These are phyloP conservation scores for Agriopis leucophaearia DNA, from an alignment of 2,888 invertebrate species.

Conservation along the genomic window DNA sequence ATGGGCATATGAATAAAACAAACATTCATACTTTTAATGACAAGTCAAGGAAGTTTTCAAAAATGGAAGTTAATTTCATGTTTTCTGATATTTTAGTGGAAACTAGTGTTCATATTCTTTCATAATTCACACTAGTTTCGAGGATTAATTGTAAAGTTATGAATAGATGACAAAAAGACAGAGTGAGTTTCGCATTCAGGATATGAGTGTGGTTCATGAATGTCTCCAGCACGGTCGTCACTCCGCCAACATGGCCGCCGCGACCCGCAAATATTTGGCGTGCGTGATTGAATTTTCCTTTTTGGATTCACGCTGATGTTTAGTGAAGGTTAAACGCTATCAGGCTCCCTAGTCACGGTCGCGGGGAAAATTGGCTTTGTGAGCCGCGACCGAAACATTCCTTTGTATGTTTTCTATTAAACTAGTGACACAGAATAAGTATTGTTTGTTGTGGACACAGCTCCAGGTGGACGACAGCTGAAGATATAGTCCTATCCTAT, in stretches of 20 bases:
- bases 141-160: too few relatives aligned
- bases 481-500: too few relatives aligned
- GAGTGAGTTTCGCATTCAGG: too few relatives aligned
- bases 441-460: too few relatives aligned
- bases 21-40: too few relatives aligned
- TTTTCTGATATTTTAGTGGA: too few relatives aligned
- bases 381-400: background rate
- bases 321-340: slow-evolving; percentile 31
- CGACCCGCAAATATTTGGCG: slow-evolving; percentile 42
- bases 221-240: background rate
- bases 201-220: background rate
- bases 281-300: slow-evolving; percentile 41
- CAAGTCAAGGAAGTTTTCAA: too few relatives aligned
- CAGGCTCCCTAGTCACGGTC: slow-evolving; percentile 19
- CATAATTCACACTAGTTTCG: too few relatives aligned
- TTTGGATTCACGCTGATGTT: slow-evolving; percentile 30
- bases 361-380: slow-evolving; percentile 4
- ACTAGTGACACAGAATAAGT: background rate
- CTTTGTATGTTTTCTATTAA: background rate
- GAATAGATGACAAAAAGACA: background rate
- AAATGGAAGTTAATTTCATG: too few relatives aligned
- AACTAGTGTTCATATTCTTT: too few relatives aligned
- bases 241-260: slow-evolving; percentile 39
- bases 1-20: too few relatives aligned
- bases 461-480: background rate